Evolutionary conservation across 1,140 invertebrate species (phyloP).

Genomic region (Brachionus calyciflorus): DNA sequence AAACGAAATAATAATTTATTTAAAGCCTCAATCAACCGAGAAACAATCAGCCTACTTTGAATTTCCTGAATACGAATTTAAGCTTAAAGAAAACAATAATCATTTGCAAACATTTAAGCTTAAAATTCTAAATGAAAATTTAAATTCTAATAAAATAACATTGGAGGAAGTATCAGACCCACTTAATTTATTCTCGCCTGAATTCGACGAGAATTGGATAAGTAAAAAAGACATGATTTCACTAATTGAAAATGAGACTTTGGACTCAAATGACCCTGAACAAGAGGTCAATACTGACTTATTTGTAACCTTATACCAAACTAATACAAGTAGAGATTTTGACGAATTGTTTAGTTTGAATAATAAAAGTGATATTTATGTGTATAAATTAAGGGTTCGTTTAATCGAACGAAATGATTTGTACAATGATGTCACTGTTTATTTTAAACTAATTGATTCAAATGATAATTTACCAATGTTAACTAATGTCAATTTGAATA

Average conservation of each 20-base stretch:
- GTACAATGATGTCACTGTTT: constrained; percentile 9
- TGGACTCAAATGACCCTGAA: background rate
- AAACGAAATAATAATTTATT: constrained; percentile 26
- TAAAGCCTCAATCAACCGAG: constrained; percentile 14
- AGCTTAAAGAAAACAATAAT: background rate
- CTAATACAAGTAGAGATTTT: constrained; percentile 6
- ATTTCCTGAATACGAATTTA: constrained; percentile 44
- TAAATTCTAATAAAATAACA: constrained; percentile 1
- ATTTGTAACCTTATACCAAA: constrained; percentile 16
- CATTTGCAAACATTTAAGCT: background rate
- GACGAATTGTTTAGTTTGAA: constrained; percentile 4
- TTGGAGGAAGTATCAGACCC: constrained; percentile 9
- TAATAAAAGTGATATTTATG: constrained; percentile 28
- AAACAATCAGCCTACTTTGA: constrained; percentile 28
- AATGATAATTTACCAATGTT: constrained; percentile 15
- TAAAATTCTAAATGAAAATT: constrained; percentile 37
- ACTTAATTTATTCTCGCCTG: constrained; percentile 6
- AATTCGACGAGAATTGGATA: constrained; percentile 6
- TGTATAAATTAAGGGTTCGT: constrained; percentile 22
- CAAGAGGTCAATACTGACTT: constrained; percentile 25
- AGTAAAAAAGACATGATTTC: constrained; percentile 30
- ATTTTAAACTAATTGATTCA: constrained; percentile 31
- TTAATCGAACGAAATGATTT: constrained; percentile 21
- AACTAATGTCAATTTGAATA: background rate
- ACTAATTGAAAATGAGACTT: background rate